A percentile compares a stretch with the other conserved stretches of the same genome.
Evolutionary conservation across 1,140 invertebrate genomes (phyloP).

Genomic region (Bombus terrestris): DNA sequence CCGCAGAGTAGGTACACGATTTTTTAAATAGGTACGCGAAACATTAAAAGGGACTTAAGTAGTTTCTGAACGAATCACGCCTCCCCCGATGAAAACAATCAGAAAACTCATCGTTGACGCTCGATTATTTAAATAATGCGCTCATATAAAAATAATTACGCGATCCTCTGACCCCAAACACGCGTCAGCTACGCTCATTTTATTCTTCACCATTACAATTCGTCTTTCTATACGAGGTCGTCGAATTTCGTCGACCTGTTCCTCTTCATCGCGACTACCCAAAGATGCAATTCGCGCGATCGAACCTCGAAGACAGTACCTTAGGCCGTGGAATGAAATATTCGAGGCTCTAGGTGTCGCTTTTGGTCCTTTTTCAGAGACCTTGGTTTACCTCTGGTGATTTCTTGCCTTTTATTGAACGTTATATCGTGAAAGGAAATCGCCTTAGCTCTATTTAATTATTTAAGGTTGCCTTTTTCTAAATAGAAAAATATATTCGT

Average conservation of each 20-base stretch:
- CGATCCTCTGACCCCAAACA: conserved; percentile 28
- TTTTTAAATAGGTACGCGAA: conserved; percentile 56
- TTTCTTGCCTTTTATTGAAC: conserved; percentile 45
- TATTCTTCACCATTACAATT: conserved; percentile 19
- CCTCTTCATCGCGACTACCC: not conserved
- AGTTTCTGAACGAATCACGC: conserved; percentile 57
- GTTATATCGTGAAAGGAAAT: not conserved
- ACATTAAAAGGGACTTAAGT: conserved; percentile 56
- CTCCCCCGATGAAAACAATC: conserved; percentile 51
- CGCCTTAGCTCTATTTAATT: no score
- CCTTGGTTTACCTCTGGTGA: not conserved
- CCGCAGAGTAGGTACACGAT: conserved; percentile 52
- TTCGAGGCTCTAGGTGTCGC: conserved; percentile 44
- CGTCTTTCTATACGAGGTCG: conserved; percentile 28
- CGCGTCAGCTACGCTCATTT: conserved; percentile 30
- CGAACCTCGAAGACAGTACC: conserved; percentile 39
- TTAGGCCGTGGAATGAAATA: conserved; percentile 64
- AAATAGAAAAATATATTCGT: no score
- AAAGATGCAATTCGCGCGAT: not conserved
- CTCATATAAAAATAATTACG: conserved; percentile 70
- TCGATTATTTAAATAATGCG: conserved; percentile 61
- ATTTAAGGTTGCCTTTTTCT: not conserved
- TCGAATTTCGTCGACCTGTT: conserved; percentile 21
- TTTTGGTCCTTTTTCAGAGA: conserved; percentile 6
- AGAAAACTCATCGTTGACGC: conserved; percentile 49